Conservation (phyloP, 2,113 vertebrate genomes). For the Chaetops frenatus region DNA sequence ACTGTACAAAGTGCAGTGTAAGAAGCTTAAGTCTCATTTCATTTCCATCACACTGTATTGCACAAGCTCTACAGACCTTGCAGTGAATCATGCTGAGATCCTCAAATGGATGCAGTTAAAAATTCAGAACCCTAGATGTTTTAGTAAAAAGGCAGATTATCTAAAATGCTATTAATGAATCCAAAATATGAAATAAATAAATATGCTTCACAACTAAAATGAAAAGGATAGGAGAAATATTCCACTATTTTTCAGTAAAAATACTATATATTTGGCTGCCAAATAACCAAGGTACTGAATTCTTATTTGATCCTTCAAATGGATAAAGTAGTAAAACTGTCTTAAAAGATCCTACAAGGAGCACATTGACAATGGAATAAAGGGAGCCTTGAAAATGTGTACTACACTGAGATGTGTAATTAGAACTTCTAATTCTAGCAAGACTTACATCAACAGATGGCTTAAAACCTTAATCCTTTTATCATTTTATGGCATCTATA, state of each 20-base stretch:
- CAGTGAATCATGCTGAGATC: neutral
- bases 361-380: neutral
- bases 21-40: conserved; percentile 18
- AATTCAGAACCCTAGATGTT: neutral
- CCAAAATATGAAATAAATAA: neutral
- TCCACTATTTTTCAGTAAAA: neutral
- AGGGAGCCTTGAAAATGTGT: neutral
- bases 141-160: neutral
- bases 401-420: neutral
- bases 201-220: neutral
- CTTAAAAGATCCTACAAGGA: neutral
- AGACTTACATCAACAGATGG: neutral
- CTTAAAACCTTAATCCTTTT: conserved; percentile 14
- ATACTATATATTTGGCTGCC: neutral
- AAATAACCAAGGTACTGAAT: neutral
- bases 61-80: neutral
- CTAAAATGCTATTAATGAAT: neutral
- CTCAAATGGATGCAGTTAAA: neutral
- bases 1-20: neutral
- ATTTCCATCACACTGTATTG: neutral
- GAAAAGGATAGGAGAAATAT: neutral
- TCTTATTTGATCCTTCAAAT: neutral
- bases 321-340: neutral
- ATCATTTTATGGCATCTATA: conserved; percentile 9
- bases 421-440: neutral